Percentiles rank a stretch among this genome's conserved stretches.
Conservation (phyloP, 2,113 vertebrate species). For the Garra rufa region DNA sequence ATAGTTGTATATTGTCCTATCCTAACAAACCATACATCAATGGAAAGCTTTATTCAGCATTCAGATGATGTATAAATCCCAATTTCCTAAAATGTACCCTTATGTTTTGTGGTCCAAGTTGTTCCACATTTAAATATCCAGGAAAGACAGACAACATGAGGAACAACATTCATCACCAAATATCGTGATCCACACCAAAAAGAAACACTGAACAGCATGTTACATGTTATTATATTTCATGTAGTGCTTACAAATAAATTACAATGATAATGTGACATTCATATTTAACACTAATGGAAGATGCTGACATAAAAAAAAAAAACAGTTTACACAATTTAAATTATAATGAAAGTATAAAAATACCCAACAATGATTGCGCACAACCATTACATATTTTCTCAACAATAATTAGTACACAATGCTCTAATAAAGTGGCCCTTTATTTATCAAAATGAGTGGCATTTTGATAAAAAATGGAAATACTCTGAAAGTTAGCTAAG, state of each 20-base stretch:
- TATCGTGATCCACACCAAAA: not conserved
- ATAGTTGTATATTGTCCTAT: too few species aligned
- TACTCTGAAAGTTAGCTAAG: not conserved
- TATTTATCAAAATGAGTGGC: not conserved
- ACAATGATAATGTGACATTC: conserved; percentile 51
- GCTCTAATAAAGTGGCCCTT: conserved; percentile 35
- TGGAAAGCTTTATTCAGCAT: too few species aligned
- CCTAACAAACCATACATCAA: too few species aligned
- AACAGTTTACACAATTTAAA: conserved; percentile 46
- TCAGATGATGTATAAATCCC: too few species aligned
- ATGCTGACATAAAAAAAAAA: conserved; percentile 26
- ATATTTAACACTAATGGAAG: conserved; percentile 36
- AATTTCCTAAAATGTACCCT: too few species aligned
- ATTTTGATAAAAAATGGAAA: conserved; percentile 5
- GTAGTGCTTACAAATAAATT: conserved; percentile 56
- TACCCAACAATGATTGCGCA: conserved; percentile 23
- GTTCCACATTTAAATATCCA: not conserved
- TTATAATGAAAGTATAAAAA: conserved; percentile 40
- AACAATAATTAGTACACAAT: conserved; percentile 23
- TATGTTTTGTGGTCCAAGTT: too few species aligned
- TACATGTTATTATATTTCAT: conserved; percentile 37
- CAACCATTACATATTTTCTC: conserved; percentile 1
- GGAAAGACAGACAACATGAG: not conserved
- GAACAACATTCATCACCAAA: not conserved
- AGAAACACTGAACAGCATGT: conserved; percentile 28